Base-by-base conservation (phyloP, 1,140 invertebrate species). In the Zaprionus tsacasi region DNA sequence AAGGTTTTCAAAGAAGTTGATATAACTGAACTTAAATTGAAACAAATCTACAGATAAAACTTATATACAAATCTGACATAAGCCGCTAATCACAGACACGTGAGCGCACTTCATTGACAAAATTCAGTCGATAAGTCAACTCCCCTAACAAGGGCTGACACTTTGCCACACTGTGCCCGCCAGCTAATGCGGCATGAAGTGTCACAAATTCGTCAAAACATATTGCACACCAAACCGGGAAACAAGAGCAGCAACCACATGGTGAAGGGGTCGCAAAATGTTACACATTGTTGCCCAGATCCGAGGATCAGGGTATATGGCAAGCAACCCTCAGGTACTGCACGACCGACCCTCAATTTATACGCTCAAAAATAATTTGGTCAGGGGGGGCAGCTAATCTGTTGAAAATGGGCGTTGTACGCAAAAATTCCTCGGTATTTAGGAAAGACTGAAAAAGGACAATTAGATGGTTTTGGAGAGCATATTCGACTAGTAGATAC, bases 151-250 rank as follows among this genome's bases (percentile, higher is more conserved):
- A 40, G 56, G 48, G 27, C 7, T 56, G 11, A 1, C 40, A 60
- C 21, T 48, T 54, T 52, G 55, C 63, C n/a, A n/a, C 13, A 40
- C 38, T 45, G 57, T 58, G 48, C 33, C 33, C 27, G 27, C 75
- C 45, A 66, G 38, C 56, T 86, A 83, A 91, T 91, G 40, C 80
- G 70, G 85, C 89, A 85, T 91, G 90, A 91, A 91, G 90, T 91
- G 90, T 91, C 82, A 82, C 90, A 69, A 91, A 91, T 91, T 79
- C 90, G 60, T 91, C 85, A 91, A 91, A 91, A 91, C 88, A 91
- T 91, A 91, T 91, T 91, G 83, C 70, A 76, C 54, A 80, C 72
- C 69, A 73, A 75, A 60, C 50, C 45, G 21, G 21, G 21, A 12
- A 85, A 89, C 85, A 88, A 72, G 56, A 67, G 70, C 59, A 71